Evolutionary conservation across 2,888 invertebrate species (phyloP).

Genomic region (Epirrita christyi): DNA sequence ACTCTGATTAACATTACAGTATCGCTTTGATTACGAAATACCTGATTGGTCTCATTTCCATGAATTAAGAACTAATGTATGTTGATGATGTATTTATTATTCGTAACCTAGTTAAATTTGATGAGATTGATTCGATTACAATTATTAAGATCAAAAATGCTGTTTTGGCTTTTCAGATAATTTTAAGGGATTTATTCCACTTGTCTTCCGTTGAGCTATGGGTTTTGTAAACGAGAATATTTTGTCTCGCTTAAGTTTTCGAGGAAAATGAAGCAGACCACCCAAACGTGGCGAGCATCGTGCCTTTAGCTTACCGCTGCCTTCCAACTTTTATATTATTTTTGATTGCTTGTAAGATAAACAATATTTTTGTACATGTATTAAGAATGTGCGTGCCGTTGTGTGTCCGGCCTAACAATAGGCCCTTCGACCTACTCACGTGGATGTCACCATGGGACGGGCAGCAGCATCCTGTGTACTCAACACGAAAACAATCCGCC

Average conservation of each 20-base stretch:
- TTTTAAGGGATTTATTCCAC: background rate
- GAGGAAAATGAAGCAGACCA: constrained; percentile 9
- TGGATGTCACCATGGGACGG: too few species aligned
- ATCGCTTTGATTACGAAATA: constrained; percentile 16
- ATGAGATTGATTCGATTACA: constrained; percentile 4
- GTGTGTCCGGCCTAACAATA: too few species aligned
- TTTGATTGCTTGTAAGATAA: constrained; percentile 5
- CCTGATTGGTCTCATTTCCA: constrained; percentile 26
- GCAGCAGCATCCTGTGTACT: too few species aligned
- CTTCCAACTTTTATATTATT: constrained; percentile 2
- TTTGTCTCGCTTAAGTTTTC: constrained; percentile 5
- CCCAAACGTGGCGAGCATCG: constrained; percentile 12
- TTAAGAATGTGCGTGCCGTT: too few species aligned
- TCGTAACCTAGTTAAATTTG: background rate
- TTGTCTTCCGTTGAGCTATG: background rate
- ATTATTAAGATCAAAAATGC: background rate
- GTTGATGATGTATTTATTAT: constrained; percentile 3
- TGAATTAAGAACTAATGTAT: constrained; percentile 6
- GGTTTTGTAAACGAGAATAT: constrained; percentile 6
- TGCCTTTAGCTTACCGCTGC: constrained; percentile 21
- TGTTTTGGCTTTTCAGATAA: background rate
- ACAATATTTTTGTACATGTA: background rate
- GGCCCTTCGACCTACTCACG: too few species aligned
- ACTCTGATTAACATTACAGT: constrained; percentile 15
- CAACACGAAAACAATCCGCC: too few species aligned